Base-by-base conservation (phyloP, 1,140 invertebrate genomes). In the Eciton burchellii region DNA sequence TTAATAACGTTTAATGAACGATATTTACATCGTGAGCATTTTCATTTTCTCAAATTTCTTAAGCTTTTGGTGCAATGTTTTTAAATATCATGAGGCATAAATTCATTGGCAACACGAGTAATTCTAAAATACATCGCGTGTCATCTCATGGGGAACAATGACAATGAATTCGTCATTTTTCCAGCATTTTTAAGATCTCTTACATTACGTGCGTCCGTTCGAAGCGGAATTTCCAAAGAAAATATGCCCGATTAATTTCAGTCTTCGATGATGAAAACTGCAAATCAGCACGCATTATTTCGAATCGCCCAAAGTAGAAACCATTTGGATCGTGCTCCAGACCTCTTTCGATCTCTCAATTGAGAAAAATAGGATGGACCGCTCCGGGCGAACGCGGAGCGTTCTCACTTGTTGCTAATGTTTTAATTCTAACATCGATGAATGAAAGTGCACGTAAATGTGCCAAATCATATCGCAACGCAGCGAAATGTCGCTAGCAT, bases 391-490 rank as follows among this genome's bases (percentile, higher is more conserved):
- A n/a, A n/a, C n/a, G n/a, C n/a, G n/a, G n/a, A n/a, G n/a, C n/a
- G n/a, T n/a, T n/a, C n/a, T n/a, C n/a, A n/a, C n/a, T n/a, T n/a
- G 9, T 73, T 57, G 29, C 29, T 73, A 35, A 43, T 43, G 56
- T 4, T 73, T 73, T 73, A 60, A 73, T 60, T 73, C 60, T 73
- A 73, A 21, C 71, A 0, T 43, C 52, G 35, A 4, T n/a, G 35
- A 72, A 12, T 71, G 29, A 66, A 14, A 66, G 5, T 19, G 43
- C 0, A 5, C 43, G 21, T 43, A n/a, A n/a, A n/a, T n/a, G n/a
- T n/a, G n/a, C n/a, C n/a, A n/a, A n/a, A n/a, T n/a, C n/a, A n/a
- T n/a, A n/a, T n/a, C n/a, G n/a, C n/a, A n/a, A n/a, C n/a, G n/a
- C n/a, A n/a, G n/a, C n/a, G n/a, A n/a, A n/a, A n/a, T n/a, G n/a